Conservation (phyloP, 1,140 invertebrate species). For the Drosophila ananassae region DNA sequence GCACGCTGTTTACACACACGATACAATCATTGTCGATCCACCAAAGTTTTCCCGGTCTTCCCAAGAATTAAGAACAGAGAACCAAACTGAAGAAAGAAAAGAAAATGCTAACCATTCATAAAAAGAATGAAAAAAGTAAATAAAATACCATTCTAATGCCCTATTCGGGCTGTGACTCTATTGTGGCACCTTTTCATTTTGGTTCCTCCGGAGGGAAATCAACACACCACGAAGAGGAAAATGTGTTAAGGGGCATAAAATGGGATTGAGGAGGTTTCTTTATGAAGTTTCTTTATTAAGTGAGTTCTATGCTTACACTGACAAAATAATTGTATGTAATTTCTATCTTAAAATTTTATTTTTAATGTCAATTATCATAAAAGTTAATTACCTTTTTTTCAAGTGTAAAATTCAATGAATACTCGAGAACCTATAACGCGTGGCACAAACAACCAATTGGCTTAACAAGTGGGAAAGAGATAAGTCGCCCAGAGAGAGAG, state of each 20-base stretch:
- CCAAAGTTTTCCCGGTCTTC: slow-evolving; percentile 58
- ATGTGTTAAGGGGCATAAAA: slow-evolving; percentile 53
- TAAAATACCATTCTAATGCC: slow-evolving; percentile 67
- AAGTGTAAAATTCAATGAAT: slow-evolving; percentile 19
- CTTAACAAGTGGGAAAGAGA: slow-evolving; percentile 31
- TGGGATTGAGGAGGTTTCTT: slow-evolving; percentile 17
- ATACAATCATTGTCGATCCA: slow-evolving; percentile 39
- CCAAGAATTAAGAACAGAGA: slow-evolving; percentile 18
- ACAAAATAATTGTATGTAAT: background rate
- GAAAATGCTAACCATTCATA: slow-evolving; percentile 68
- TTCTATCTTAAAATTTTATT: too few relatives aligned
- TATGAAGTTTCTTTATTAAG: slow-evolving; percentile 4
- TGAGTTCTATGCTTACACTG: slow-evolving; percentile 8
- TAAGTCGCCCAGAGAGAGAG: background rate
- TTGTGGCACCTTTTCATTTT: slow-evolving; percentile 64
- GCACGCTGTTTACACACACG: slow-evolving; percentile 67
- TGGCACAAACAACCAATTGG: slow-evolving; percentile 75
- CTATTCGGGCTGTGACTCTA: slow-evolving; percentile 51
- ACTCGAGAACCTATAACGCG: slow-evolving; percentile 64
- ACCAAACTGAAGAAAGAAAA: slow-evolving; percentile 7
- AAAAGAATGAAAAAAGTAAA: slow-evolving; percentile 44
- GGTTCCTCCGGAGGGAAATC: slow-evolving; percentile 38
- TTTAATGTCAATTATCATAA: too few relatives aligned
- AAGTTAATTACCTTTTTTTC: too few relatives aligned
- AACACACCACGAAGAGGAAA: slow-evolving; percentile 50